A percentile compares a stretch with the other conserved stretches of the same genome.
These are phyloP conservation scores for Lampropteryx suffumata DNA, from an alignment of 2,888 invertebrate species.

Conservation along the genomic window DNA sequence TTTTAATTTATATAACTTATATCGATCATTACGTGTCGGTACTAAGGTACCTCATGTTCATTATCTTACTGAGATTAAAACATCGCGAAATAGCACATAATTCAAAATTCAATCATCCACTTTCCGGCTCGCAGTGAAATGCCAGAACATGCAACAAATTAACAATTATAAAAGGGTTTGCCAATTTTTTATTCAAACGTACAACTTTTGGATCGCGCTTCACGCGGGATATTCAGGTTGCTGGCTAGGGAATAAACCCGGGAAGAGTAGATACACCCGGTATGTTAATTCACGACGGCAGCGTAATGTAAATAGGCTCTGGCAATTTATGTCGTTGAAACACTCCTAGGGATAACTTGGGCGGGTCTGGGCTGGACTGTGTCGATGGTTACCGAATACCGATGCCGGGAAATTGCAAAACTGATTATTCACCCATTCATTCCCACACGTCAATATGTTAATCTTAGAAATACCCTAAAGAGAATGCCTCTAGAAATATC, in stretches of 20 bases:
- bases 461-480: no score
- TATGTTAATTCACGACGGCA: constrained; percentile 73
- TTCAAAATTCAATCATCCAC: constrained; percentile 12
- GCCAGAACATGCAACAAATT: constrained; percentile 23
- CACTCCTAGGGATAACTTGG: constrained; percentile 62
- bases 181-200: constrained; percentile 20
- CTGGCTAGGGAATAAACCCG: constrained; percentile 57
- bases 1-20: no score
- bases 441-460: constrained; percentile 47
- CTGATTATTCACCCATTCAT: constrained; percentile 56
- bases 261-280: constrained; percentile 32
- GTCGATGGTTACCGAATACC: constrained; percentile 40
- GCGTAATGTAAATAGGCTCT: constrained; percentile 71
- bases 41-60: no score
- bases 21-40: no score
- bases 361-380: constrained; percentile 35
- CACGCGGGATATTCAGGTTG: constrained; percentile 58
- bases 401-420: constrained; percentile 45
- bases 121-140: constrained; percentile 6
- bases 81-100: constrained; percentile 1
- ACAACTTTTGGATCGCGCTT: constrained; percentile 36
- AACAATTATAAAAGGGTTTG: constrained; percentile 27
- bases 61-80: no score
- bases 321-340: constrained; percentile 75
- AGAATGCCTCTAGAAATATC: no score